Conservation (phyloP, 2,113 vertebrate genomes). For the Polyodon spathula region DNA sequence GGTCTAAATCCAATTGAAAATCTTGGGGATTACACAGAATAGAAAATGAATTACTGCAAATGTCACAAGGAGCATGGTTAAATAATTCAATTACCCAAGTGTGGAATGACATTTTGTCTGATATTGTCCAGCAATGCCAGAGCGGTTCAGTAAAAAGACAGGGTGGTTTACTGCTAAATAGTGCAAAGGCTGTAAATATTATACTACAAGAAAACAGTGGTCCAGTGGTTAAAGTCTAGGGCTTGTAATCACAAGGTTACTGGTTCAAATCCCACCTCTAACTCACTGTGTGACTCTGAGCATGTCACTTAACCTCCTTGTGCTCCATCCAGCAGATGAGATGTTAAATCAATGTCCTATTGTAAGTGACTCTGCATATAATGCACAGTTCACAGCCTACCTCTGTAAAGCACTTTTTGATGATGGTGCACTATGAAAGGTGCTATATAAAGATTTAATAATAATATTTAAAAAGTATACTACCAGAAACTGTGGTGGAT, state of each 20-base stretch:
- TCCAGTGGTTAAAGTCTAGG: no score
- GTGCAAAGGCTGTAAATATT: conserved; percentile 24
- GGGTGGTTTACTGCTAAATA: conserved; percentile 26
- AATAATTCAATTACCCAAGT: conserved; percentile 43
- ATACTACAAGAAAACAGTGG: conserved; percentile 7
- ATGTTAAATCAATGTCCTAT: no score
- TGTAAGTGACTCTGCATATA: no score
- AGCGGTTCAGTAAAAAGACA: conserved; percentile 28
- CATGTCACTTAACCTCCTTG: no score
- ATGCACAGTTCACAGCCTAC: no score
- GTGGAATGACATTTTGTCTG: conserved; percentile 41
- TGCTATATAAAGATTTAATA: no score
- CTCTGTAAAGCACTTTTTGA: no score
- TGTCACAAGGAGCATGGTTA: conserved; percentile 33
- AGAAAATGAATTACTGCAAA: conserved; percentile 41
- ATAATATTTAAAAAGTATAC: neutral
- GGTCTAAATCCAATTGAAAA: conserved; percentile 43
- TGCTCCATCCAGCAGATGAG: no score
- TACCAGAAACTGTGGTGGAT: conserved; percentile 1
- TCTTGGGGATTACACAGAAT: conserved; percentile 26
- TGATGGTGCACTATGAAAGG: no score
- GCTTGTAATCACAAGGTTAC: no score
- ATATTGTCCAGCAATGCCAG: conserved; percentile 33
- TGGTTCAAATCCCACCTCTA: no score
- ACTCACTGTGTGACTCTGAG: no score